Conservation (phyloP, 2,113 vertebrate genomes). For the Shinisaurus crocodilurus region DNA sequence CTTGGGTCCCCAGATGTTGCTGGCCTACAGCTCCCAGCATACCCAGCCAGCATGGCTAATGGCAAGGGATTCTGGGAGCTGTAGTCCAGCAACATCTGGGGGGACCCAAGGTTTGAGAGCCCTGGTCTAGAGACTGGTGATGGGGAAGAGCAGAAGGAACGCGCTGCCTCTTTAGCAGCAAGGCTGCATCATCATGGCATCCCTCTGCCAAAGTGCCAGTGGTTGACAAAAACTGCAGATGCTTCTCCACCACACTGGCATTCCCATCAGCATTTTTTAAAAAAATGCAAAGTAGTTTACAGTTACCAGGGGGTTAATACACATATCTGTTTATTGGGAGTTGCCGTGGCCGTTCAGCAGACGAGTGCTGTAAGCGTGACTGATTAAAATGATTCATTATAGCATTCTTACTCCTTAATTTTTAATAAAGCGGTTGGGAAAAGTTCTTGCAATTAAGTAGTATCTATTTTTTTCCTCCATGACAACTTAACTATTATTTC, state of each 20-base stretch:
- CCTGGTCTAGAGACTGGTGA: not conserved
- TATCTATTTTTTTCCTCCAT: slow-evolving; percentile 13
- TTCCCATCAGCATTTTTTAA: not conserved
- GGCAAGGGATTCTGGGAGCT: too few relatives aligned
- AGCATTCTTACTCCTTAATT: slow-evolving; percentile 10
- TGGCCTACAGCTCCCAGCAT: too few relatives aligned
- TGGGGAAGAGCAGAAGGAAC: not conserved
- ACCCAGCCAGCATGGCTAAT: too few relatives aligned
- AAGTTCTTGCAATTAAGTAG: slow-evolving; percentile 21
- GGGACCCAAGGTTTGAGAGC: too few relatives aligned
- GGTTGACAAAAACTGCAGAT: not conserved
- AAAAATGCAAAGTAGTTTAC: not conserved
- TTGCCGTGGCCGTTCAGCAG: not conserved
- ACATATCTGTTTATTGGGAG: not conserved
- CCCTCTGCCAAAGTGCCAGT: not conserved
- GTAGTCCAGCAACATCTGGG: too few relatives aligned
- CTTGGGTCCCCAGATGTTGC: too few relatives aligned
- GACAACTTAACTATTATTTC: slow-evolving; percentile 25
- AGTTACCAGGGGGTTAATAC: not conserved
- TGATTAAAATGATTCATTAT: slow-evolving; percentile 13
- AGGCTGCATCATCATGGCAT: not conserved
- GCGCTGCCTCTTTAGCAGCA: not conserved
- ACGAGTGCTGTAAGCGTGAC: not conserved
- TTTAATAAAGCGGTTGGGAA: slow-evolving; percentile 24
- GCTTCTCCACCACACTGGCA: not conserved